A percentile compares a stretch with the other conserved stretches of the same genome.
Evolutionary conservation across 2,113 vertebrate species (phyloP).

Genomic region (Arothron firmamentum): DNA sequence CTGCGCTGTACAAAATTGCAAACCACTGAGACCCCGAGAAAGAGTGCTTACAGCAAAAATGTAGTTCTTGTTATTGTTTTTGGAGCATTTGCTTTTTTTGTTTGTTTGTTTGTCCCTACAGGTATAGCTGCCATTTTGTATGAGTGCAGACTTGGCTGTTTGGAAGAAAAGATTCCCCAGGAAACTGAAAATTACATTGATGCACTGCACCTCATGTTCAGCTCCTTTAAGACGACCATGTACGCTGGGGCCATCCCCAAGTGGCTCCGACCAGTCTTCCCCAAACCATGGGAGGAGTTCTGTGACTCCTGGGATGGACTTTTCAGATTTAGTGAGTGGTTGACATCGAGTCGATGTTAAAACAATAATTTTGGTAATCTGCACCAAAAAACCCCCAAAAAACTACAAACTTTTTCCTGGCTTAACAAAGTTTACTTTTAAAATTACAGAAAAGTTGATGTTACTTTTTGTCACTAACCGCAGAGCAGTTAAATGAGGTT

Average conservation of each 20-base stretch:
- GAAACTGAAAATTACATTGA: conserved; percentile 84
- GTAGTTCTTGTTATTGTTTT: neutral
- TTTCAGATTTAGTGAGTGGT: conserved; percentile 89
- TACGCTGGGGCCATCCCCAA: conserved; percentile 90
- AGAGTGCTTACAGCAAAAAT: neutral
- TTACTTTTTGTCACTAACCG: too few relatives aligned
- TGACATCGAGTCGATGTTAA: neutral
- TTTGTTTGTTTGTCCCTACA: conserved; percentile 33
- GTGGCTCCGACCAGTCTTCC: conserved; percentile 86
- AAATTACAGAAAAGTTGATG: too few relatives aligned
- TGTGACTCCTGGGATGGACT: conserved; percentile 93
- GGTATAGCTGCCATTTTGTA: conserved; percentile 87
- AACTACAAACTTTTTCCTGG: too few relatives aligned
- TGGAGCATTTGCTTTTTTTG: neutral
- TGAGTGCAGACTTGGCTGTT: conserved; percentile 84
- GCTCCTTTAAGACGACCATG: conserved; percentile 94
- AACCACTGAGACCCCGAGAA: too few relatives aligned
- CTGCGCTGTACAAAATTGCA: too few relatives aligned
- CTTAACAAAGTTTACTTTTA: too few relatives aligned
- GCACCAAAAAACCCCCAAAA: too few relatives aligned
- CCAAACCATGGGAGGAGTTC: conserved; percentile 91
- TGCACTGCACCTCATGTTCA: conserved; percentile 91
- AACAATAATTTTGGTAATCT: neutral
- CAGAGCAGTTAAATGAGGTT: neutral
- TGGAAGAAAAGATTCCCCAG: conserved; percentile 79